Percentiles rank a stretch among this genome's conserved stretches.
phyloP scores from a whole-genome alignment of 2,113 vertebrate genomes.

The Hydrolagus affinis region DNA sequence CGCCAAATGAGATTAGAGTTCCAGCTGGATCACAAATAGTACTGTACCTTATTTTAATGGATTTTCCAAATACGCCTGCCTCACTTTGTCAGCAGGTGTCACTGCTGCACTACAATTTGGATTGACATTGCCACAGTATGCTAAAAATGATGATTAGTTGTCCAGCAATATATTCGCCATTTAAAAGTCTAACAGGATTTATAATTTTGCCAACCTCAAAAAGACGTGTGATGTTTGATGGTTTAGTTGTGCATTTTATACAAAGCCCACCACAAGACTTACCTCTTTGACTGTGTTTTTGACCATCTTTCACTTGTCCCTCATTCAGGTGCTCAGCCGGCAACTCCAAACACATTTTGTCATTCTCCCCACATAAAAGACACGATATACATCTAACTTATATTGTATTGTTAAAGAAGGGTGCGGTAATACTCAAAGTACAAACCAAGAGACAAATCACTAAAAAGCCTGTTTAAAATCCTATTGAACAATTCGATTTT shows the following conservation, averaged over 20 bases:
- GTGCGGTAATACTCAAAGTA: neutral
- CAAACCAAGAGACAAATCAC: neutral
- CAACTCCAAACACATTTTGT: no score
- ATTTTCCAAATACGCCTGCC: neutral
- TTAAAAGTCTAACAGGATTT: neutral
- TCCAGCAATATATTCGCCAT: neutral
- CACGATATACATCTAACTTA: no score
- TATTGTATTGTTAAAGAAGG: neutral
- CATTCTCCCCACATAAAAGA: no score
- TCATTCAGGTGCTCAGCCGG: no score
- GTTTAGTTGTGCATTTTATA: neutral
- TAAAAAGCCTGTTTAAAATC: neutral
- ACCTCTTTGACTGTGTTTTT: no score
- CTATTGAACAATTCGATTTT: neutral
- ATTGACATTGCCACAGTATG: neutral
- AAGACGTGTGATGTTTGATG: neutral
- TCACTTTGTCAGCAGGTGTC: constrained; percentile 15
- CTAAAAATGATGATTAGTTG: neutral
- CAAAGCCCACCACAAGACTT: neutral
- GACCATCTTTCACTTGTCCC: no score
- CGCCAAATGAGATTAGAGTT: neutral
- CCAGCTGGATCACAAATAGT: neutral
- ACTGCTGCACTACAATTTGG: neutral
- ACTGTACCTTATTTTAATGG: neutral
- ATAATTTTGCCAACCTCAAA: neutral